phyloP scores from a whole-genome alignment of 2,888 invertebrate genomes.

The Urechis unicinctus region DNA sequence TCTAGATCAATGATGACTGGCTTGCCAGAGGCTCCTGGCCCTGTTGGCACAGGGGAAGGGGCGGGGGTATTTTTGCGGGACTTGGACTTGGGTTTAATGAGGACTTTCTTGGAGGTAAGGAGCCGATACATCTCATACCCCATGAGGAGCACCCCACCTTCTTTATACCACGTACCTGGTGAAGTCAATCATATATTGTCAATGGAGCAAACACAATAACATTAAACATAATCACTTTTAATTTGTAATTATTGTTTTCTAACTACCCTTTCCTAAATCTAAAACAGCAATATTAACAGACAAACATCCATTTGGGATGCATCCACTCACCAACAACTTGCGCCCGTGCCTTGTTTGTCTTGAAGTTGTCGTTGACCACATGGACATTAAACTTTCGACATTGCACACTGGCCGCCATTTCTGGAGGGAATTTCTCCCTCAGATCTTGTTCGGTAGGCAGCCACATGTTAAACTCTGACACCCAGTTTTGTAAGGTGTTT shows the following conservation, averaged over 20 bases:
- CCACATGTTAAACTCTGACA: conserved; percentile 97
- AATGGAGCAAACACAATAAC: neutral
- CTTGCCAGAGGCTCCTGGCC: conserved; percentile 8
- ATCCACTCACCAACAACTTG: conserved; percentile 58
- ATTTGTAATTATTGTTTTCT: neutral
- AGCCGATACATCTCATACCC: conserved; percentile 95
- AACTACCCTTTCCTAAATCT: neutral
- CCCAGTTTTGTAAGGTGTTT: conserved; percentile 97
- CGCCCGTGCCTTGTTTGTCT: conserved; percentile 79
- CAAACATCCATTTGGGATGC: neutral
- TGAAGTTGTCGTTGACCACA: conserved; percentile 88
- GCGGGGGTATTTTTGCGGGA: conserved; percentile 26
- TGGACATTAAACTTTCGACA: conserved; percentile 79
- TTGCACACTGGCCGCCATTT: neutral
- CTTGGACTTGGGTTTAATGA: conserved; percentile 57
- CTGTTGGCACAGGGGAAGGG: neutral
- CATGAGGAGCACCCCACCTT: conserved; percentile 88
- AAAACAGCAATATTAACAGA: neutral
- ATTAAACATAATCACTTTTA: neutral
- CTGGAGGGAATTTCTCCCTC: neutral
- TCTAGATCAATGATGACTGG: conserved; percentile 50
- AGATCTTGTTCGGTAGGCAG: conserved; percentile 57
- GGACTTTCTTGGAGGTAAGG: conserved; percentile 57
- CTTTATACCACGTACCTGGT: conserved; percentile 71
- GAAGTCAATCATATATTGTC: neutral